These are phyloP conservation scores for Albula goreensis DNA, from an alignment of 2,113 vertebrate species.

Conservation along the genomic window DNA sequence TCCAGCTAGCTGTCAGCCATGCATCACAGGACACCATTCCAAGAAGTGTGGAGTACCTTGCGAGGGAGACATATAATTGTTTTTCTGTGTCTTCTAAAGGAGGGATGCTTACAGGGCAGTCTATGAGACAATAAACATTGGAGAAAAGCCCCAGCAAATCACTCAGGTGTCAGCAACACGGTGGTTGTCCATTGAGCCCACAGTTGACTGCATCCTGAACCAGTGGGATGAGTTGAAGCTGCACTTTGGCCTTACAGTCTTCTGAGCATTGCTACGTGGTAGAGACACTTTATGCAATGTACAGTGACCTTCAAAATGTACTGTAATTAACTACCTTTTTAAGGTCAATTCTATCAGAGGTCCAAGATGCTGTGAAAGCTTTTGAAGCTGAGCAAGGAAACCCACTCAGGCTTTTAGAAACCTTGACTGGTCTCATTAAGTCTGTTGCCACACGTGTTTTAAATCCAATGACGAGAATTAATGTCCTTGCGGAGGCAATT, in stretches of 20 bases:
- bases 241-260: slow-evolving; percentile 4
- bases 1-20: not conserved
- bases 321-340: slow-evolving; percentile 27
- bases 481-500: slow-evolving; percentile 16
- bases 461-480: slow-evolving; percentile 25
- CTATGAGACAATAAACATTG: slow-evolving; percentile 26
- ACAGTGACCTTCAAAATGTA: slow-evolving; percentile 14
- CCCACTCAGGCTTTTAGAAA: not conserved
- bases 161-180: slow-evolving; percentile 20
- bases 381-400: not conserved
- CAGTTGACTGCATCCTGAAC: slow-evolving; percentile 5
- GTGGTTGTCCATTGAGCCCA: slow-evolving; percentile 24
- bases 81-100: not conserved
- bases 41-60: not conserved
- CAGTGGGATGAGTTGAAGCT: slow-evolving; percentile 25
- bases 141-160: slow-evolving; percentile 14
- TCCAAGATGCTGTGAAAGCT: not conserved
- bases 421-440: slow-evolving; percentile 16
- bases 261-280: slow-evolving; percentile 19
- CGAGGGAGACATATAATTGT: not conserved
- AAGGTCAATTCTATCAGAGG: slow-evolving; percentile 28
- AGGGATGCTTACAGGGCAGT: slow-evolving; percentile 16
- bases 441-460: slow-evolving; percentile 26
- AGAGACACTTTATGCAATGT: slow-evolving; percentile 19
- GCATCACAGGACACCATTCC: not conserved